These are phyloP conservation scores for Sebastes flavidus DNA, from an alignment of 2,797 vertebrate species.

Conservation along the genomic window DNA sequence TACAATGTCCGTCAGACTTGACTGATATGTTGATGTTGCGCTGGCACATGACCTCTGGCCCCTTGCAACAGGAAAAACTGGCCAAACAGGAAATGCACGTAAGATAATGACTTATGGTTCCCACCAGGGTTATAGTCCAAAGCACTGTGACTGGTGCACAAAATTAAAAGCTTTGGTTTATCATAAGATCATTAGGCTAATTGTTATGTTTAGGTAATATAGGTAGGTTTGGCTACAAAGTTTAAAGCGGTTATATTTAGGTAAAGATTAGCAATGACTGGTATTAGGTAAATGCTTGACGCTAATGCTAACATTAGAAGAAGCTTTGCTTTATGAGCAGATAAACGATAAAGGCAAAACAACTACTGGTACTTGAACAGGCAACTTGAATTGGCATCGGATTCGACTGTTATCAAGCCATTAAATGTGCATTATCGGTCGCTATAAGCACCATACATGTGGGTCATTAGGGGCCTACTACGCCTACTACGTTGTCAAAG, in stretches of 20 bases:
- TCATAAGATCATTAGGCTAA: neutral
- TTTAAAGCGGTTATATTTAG: neutral
- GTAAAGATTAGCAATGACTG: neutral
- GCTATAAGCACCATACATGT: too few species aligned
- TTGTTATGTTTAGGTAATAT: neutral
- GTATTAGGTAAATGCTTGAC: neutral
- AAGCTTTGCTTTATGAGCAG: neutral
- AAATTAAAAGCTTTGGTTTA: neutral
- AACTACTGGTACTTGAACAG: neutral
- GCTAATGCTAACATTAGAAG: neutral
- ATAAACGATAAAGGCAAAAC: neutral
- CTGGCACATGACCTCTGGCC: conserved; percentile 12
- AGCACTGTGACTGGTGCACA: neutral
- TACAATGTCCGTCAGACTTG: conserved; percentile 20
- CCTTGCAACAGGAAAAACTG: neutral
- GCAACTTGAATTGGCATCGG: neutral
- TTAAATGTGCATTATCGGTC: too few species aligned
- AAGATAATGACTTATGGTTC: neutral
- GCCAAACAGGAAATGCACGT: neutral
- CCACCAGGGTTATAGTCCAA: neutral
- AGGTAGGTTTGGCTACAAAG: neutral
- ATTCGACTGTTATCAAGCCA: too few species aligned
- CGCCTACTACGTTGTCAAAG: too few species aligned
- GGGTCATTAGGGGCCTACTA: too few species aligned
- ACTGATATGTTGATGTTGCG: conserved; percentile 17